Percentiles rank a stretch among this genome's conserved stretches.
These are phyloP conservation scores for Chaenogobius annularis DNA, from an alignment of 2,113 vertebrate species.

Conservation along the genomic window DNA sequence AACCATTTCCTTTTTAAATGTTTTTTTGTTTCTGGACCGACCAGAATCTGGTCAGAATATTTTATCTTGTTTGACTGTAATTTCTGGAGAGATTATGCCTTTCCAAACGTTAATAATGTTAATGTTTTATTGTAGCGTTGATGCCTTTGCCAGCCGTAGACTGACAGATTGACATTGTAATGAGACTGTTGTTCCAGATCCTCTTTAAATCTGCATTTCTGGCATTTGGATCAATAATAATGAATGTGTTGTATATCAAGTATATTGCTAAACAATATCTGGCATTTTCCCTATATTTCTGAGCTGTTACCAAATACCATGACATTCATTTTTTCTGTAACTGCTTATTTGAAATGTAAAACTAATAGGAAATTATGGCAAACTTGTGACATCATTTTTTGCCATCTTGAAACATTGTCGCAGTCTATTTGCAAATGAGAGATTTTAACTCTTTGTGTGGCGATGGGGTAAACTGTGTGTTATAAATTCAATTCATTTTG, in stretches of 20 bases:
- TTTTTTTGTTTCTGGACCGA: constrained; percentile 21
- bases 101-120: constrained; percentile 48
- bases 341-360: constrained; percentile 21
- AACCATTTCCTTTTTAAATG: constrained; percentile 18
- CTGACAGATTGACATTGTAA: constrained; percentile 29
- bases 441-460: constrained; percentile 42
- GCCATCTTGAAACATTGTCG: constrained; percentile 17
- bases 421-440: constrained; percentile 47
- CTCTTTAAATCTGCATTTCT: constrained; percentile 36
- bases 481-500: constrained; percentile 48
- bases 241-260: constrained; percentile 36
- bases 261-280: constrained; percentile 26
- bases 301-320: constrained; percentile 66
- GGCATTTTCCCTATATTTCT: constrained; percentile 36
- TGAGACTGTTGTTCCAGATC: constrained; percentile 24
- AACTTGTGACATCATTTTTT: constrained; percentile 23
- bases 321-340: constrained; percentile 37
- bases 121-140: constrained; percentile 41
- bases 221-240: constrained; percentile 35
- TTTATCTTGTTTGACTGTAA: constrained; percentile 37
- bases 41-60: constrained; percentile 50
- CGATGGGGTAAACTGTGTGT: constrained; percentile 59
- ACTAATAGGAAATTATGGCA: constrained; percentile 34
- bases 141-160: constrained; percentile 29
- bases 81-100: constrained; percentile 52